Percentiles rank a stretch among this genome's conserved stretches.
phyloP scores from a whole-genome alignment of 2,113 vertebrate genomes.

The Camelus dromedarius region DNA sequence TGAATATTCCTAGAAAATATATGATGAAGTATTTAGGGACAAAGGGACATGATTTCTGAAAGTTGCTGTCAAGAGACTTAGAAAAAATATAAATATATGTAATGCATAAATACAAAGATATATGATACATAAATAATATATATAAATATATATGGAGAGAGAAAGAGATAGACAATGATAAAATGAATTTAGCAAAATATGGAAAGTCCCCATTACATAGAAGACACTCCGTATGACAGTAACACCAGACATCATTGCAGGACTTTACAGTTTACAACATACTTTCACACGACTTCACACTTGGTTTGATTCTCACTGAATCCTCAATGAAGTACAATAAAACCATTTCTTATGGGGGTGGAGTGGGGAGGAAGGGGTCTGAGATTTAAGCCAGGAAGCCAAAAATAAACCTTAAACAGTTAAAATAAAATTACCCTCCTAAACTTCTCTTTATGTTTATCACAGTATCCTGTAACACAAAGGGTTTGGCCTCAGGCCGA shows the following conservation, averaged over 20 bases:
- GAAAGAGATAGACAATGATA: not conserved
- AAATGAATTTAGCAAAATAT: slow-evolving; percentile 6
- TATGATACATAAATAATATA: not conserved
- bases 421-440: not conserved
- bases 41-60: not conserved
- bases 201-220: not conserved
- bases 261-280: not conserved
- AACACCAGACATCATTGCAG: not conserved
- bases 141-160: not conserved
- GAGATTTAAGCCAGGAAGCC: slow-evolving; percentile 8
- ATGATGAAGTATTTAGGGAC: not conserved
- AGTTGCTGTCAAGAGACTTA: not conserved
- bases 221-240: not conserved
- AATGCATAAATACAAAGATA: not conserved
- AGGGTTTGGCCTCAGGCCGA: not conserved
- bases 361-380: not conserved
- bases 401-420: not conserved
- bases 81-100: not conserved
- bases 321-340: not conserved
- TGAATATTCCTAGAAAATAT: slow-evolving; percentile 46
- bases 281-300: not conserved
- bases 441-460: not conserved
- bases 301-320: not conserved
- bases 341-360: not conserved
- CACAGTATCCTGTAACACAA: not conserved